Evolutionary conservation across 1,140 invertebrate species (phyloP), one percentile per base, ranked within the genome.

Genomic region (Physella acuta): DNA sequence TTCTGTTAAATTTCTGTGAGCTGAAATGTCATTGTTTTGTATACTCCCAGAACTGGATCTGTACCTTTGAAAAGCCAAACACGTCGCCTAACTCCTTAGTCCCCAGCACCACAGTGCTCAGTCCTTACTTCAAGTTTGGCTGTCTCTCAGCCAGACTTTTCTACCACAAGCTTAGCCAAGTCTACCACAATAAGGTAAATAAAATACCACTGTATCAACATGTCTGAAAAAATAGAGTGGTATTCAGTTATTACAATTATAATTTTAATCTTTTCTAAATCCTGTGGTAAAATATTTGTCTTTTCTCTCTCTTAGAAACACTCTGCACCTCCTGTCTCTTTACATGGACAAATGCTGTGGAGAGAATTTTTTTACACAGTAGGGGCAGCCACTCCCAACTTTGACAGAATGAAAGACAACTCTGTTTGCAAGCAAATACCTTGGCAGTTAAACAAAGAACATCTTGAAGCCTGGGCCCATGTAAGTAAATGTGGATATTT

Each of bases 351-450:
- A 84, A 85, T 96, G 28, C 81, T 95, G 0, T 95, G 93, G 93
- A 87, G 94, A 59, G 93, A 96, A 82, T 96, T 95, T 80, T 95
- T 95, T 81, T 95, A 96, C 80, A 92, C 91, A 78, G 92, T 91
- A 2, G 93, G 93, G 0, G 93, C 93, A 11, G 91, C 91, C 75
- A 95, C 94, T 84, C 90, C 92, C 1, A 94, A 94, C 79, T 96
- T 95, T 85, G 93, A 95, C 81, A 88, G 89, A 68, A 95, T 95
- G 92, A 85, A 90, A 36, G 93, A 92, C 1, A 96, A 96, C 85
- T 91, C 93, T 0, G 93, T 95, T 73, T 96, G 94, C 84, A 90
- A 94, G 1, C 93, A 95, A 84, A 94, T 96, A 77, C 93, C 93
- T 0, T 96, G 93, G 94, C 92, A 94, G 79, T 91, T 90, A 75